These are phyloP conservation scores for Setophaga coronata DNA, from an alignment of 2,113 vertebrate genomes.

Conservation along the genomic window DNA sequence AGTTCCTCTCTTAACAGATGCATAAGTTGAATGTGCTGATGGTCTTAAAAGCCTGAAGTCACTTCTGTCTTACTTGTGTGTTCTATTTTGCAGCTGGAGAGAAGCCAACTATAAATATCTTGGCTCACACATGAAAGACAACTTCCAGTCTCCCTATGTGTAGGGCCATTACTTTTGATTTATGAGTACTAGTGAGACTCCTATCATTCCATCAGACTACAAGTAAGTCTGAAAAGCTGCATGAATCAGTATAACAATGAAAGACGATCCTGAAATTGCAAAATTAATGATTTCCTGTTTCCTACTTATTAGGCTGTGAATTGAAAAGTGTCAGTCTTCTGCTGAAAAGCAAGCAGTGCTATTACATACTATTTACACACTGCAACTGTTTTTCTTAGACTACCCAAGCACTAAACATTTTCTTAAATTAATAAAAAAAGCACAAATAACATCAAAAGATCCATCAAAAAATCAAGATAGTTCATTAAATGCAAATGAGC, in stretches of 20 bases:
- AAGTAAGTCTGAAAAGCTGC: background rate
- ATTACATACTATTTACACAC: background rate
- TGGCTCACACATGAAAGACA: background rate
- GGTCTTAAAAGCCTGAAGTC: background rate
- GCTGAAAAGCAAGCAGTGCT: background rate
- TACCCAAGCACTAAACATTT: background rate
- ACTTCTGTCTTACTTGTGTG: background rate
- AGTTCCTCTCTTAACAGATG: background rate
- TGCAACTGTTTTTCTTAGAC: background rate
- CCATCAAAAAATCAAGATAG: background rate
- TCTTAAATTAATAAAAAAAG: background rate
- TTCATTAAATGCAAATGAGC: background rate
- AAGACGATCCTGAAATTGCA: background rate
- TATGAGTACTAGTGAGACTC: background rate
- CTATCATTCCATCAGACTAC: background rate
- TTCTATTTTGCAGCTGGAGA: background rate
- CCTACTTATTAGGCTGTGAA: background rate
- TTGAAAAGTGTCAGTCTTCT: background rate
- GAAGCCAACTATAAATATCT: slow-evolving; percentile 19
- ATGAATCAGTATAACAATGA: background rate
- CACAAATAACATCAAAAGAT: background rate
- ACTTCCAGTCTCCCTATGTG: background rate
- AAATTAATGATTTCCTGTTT: background rate
- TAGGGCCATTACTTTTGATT: slow-evolving; percentile 12
- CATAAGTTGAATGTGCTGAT: background rate